A percentile compares a stretch with the other conserved stretches of the same genome.
phyloP scores from a whole-genome alignment of 2,797 vertebrate genomes.

The Manis crassicaudata region DNA sequence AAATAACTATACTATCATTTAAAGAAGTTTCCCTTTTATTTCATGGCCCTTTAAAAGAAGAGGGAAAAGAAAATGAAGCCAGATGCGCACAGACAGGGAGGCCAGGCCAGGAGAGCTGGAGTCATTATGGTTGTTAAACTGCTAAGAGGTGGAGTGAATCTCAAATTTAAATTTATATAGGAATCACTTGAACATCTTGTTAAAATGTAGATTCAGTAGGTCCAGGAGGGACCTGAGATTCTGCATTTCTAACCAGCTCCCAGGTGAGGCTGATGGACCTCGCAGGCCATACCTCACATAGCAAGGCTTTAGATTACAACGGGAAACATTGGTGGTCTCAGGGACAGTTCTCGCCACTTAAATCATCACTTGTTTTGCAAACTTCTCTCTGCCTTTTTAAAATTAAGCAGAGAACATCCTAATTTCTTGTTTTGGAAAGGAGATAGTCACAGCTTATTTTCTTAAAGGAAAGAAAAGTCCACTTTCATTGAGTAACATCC shows the following conservation, averaged over 20 bases:
- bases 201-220: neutral
- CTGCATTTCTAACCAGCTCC: neutral
- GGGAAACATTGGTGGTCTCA: neutral
- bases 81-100: neutral
- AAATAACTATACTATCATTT: neutral
- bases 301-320: neutral
- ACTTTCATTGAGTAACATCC: neutral
- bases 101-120: neutral
- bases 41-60: neutral
- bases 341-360: neutral
- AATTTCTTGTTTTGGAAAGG: conserved; percentile 23
- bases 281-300: neutral
- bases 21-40: neutral
- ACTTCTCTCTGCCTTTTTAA: neutral
- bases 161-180: neutral
- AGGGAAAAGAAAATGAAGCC: neutral
- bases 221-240: neutral
- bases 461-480: neutral
- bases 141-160: neutral
- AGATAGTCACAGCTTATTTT: neutral
- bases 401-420: neutral
- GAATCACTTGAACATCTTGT: neutral
- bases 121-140: neutral
- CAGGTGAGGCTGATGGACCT: neutral
- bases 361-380: neutral